Conservation (phyloP, 2,797 vertebrate species). For the Petrocephalus sullivani region DNA sequence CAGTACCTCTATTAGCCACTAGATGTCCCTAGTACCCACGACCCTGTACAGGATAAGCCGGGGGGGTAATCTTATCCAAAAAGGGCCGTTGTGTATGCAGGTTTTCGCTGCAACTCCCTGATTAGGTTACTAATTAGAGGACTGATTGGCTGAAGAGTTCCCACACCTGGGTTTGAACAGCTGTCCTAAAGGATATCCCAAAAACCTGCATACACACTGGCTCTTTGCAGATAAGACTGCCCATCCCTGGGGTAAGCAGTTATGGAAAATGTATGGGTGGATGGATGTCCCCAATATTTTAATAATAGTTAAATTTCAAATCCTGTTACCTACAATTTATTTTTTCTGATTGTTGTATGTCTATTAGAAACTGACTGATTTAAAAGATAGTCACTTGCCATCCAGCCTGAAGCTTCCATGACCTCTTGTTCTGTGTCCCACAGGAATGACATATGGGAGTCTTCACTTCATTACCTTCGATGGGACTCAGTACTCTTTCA, state of each 20-base stretch:
- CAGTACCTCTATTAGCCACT: background rate
- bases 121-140: no score
- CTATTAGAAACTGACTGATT: background rate
- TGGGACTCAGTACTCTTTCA: conserved; percentile 67
- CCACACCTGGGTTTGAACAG: no score
- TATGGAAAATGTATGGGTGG: no score
- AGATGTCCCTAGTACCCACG: background rate
- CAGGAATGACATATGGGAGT: conserved; percentile 69
- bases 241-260: no score
- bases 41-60: no score
- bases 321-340: background rate
- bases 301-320: background rate
- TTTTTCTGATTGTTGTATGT: background rate
- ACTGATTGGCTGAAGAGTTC: no score
- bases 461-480: conserved; percentile 74
- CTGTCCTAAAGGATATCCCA: no score
- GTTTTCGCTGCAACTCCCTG: no score
- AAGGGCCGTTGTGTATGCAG: no score
- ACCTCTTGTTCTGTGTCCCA: background rate
- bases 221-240: no score
- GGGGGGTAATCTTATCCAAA: no score
- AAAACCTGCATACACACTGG: no score
- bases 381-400: background rate
- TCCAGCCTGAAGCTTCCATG: background rate
- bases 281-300: background rate